Evolutionary conservation across 2,888 invertebrate genomes (phyloP).

Genomic region (Acrocera orbiculus): DNA sequence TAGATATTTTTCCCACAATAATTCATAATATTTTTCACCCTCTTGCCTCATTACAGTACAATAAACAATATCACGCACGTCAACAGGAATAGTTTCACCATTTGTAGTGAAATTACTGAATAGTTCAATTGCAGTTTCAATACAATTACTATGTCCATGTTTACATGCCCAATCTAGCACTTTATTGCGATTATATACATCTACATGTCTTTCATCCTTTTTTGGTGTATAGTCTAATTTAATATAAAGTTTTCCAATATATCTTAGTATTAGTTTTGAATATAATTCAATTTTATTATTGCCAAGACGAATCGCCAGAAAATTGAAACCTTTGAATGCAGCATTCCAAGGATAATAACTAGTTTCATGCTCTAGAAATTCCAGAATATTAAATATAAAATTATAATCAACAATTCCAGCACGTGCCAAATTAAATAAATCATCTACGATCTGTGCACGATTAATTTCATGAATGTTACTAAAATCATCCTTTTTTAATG

Average conservation of each 20-base stretch:
- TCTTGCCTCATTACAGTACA: constrained; percentile 56
- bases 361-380: constrained; percentile 48
- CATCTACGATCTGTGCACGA: constrained; percentile 65
- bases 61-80: constrained; percentile 53
- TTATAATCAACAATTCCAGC: constrained; percentile 42
- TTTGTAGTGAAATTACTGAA: constrained; percentile 21
- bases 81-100: constrained; percentile 34
- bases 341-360: constrained; percentile 67
- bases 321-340: constrained; percentile 35
- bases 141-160: constrained; percentile 40
- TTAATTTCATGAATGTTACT: constrained; percentile 44
- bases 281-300: constrained; percentile 16
- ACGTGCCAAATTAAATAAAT: constrained; percentile 56
- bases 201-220: constrained; percentile 34
- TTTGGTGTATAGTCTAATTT: constrained; percentile 33
- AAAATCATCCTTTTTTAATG: constrained; percentile 11
- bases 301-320: constrained; percentile 23
- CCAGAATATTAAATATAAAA: constrained; percentile 44
- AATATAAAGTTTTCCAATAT: constrained; percentile 33
- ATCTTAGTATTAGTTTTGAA: constrained; percentile 29
- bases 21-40: constrained; percentile 41
- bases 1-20: constrained; percentile 42
- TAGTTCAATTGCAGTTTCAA: constrained; percentile 28
- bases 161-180: constrained; percentile 47
- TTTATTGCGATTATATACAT: constrained; percentile 40